These are phyloP conservation scores for Drosophila albomicans DNA, from an alignment of 1,140 invertebrate genomes.

Conservation along the genomic window DNA sequence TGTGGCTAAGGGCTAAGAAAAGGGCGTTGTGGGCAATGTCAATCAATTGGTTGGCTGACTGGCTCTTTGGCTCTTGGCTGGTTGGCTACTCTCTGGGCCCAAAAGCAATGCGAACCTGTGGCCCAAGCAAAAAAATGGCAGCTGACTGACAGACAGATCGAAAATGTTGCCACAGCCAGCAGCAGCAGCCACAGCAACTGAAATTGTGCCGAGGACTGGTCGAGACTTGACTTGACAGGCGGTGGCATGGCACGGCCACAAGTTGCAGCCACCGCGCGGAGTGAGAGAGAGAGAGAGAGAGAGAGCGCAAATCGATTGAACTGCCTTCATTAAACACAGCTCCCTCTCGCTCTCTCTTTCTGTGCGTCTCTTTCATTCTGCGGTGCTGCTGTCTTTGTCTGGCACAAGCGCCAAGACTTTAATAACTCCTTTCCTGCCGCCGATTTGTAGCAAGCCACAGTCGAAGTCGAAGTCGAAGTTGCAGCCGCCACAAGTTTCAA, in stretches of 20 bases:
- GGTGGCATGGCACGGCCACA: constrained; percentile 61
- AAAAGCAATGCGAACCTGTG: constrained; percentile 32
- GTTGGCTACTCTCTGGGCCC: constrained; percentile 21
- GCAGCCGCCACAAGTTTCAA: constrained; percentile 50
- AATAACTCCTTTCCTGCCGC: constrained; percentile 81
- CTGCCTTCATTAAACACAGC: constrained; percentile 78
- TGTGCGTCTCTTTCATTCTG: constrained; percentile 19
- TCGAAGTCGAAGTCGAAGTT: not conserved
- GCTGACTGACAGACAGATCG: constrained; percentile 82
- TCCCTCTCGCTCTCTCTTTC: constrained; percentile 8
- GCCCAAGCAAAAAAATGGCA: constrained; percentile 78
- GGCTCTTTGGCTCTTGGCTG: constrained; percentile 27
- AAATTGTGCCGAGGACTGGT: constrained; percentile 70
- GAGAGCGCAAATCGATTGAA: constrained; percentile 79
- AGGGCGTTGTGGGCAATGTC: constrained; percentile 81
- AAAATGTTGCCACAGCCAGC: constrained; percentile 66
- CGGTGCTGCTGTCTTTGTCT: constrained; percentile 31
- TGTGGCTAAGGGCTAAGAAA: constrained; percentile 28
- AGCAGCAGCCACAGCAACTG: constrained; percentile 47
- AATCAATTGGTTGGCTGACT: constrained; percentile 76
- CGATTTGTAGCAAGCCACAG: constrained; percentile 57
- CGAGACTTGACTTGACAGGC: constrained; percentile 36
- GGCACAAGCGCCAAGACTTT: constrained; percentile 51
- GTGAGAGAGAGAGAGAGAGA: constrained; percentile 7
- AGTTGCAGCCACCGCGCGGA: constrained; percentile 49